Evolutionary conservation across 2,113 vertebrate species (phyloP).

Genomic region (Madoqua kirkii): DNA sequence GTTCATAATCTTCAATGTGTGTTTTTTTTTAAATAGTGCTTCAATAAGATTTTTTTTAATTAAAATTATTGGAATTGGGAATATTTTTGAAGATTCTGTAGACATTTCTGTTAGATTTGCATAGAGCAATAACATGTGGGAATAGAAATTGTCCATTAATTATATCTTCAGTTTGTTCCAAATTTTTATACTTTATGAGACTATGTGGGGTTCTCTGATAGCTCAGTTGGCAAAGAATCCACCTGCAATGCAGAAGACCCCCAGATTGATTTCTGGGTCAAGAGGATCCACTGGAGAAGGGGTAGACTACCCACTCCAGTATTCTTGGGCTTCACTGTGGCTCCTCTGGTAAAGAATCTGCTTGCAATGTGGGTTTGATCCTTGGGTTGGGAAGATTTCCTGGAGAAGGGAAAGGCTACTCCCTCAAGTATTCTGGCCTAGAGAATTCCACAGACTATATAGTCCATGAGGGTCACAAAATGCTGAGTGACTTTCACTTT

Average conservation of each 20-base stretch:
- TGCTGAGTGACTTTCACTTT: background rate
- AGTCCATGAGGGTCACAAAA: background rate
- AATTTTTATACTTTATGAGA: background rate
- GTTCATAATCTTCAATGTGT: background rate
- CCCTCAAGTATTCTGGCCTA: background rate
- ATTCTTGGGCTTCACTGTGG: background rate
- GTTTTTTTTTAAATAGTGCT: background rate
- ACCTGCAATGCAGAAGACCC: background rate
- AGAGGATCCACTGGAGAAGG: background rate
- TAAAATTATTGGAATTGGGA: background rate
- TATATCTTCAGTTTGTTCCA: background rate
- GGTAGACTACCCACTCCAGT: background rate
- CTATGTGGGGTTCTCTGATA: background rate
- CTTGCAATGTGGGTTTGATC: background rate
- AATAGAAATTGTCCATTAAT: background rate
- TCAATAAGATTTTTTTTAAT: background rate
- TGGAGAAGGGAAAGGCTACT: background rate
- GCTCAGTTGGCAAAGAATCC: background rate
- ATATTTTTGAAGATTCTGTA: background rate
- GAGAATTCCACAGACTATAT: background rate
- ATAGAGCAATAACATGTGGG: background rate
- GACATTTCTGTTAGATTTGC: background rate
- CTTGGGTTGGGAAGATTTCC: background rate
- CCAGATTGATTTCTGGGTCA: background rate
- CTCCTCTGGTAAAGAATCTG: background rate